Conservation (phyloP, 2,113 vertebrate genomes). For the Mohoua ochrocephala region DNA sequence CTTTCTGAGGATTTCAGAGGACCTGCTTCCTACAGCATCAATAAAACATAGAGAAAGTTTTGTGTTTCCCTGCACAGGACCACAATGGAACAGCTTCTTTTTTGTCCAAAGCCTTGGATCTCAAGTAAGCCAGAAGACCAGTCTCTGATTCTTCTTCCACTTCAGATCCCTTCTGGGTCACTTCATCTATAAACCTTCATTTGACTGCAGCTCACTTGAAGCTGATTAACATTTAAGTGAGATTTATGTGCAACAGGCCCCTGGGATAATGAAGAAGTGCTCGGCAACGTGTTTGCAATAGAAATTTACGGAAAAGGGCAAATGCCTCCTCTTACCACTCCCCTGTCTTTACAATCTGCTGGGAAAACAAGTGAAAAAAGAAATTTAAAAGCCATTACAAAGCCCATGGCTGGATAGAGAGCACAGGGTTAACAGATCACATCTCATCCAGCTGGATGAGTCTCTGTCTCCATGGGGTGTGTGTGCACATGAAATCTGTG, state of each 20-base stretch:
- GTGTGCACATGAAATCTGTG: not conserved
- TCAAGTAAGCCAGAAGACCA: not conserved
- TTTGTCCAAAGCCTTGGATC: not conserved
- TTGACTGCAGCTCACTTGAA: not conserved
- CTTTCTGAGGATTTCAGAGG: not conserved
- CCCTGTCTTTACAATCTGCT: not conserved
- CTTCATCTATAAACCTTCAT: not conserved
- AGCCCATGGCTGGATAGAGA: not conserved
- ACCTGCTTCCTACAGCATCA: not conserved
- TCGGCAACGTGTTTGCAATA: not conserved
- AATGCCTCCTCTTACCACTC: not conserved
- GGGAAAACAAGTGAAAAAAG: not conserved
- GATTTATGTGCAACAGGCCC: not conserved
- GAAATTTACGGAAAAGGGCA: not conserved
- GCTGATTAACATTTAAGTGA: conserved; percentile 23
- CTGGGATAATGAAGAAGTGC: not conserved
- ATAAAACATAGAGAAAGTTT: not conserved
- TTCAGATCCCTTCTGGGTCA: not conserved
- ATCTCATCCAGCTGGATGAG: not conserved
- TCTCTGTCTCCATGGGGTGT: not conserved
- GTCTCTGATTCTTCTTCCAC: not conserved
- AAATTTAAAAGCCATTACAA: not conserved
- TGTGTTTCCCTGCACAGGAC: not conserved
- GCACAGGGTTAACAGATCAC: not conserved
- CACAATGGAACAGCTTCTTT: not conserved